phyloP scores from a whole-genome alignment of 2,113 vertebrate species.

The Chamaea fasciata region DNA sequence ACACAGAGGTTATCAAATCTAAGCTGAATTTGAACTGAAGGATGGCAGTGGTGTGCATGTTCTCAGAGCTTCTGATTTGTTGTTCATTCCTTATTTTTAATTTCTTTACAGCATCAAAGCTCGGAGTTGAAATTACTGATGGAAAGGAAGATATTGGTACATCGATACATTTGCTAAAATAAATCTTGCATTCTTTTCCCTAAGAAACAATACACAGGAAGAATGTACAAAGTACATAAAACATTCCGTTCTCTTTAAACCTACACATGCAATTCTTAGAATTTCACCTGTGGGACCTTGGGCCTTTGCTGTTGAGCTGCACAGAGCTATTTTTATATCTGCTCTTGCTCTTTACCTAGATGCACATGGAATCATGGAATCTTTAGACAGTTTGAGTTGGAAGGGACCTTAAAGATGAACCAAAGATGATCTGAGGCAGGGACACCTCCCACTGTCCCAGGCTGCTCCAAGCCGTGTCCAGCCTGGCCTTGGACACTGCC shows the following conservation, averaged over 20 bases:
- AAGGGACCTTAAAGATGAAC: background rate
- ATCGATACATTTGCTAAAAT: background rate
- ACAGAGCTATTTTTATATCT: background rate
- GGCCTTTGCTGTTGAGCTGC: background rate
- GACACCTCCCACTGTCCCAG: background rate
- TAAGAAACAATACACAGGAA: background rate
- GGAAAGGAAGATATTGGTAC: background rate
- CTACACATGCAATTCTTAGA: background rate
- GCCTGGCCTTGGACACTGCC: accelerated
- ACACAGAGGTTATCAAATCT: background rate
- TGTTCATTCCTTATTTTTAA: background rate
- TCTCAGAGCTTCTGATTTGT: background rate
- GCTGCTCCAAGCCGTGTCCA: accelerated
- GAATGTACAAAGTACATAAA: background rate
- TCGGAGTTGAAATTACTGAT: background rate
- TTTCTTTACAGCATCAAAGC: background rate
- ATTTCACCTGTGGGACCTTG: background rate
- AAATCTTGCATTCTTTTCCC: background rate
- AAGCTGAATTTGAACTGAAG: background rate
- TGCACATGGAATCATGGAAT: background rate
- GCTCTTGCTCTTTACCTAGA: background rate
- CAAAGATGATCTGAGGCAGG: no score
- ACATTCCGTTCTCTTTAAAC: background rate
- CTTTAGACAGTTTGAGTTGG: background rate
- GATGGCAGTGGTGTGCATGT: background rate